Evolutionary conservation across 2,888 invertebrate species (phyloP).

Genomic region (Eucera pruinosa): DNA sequence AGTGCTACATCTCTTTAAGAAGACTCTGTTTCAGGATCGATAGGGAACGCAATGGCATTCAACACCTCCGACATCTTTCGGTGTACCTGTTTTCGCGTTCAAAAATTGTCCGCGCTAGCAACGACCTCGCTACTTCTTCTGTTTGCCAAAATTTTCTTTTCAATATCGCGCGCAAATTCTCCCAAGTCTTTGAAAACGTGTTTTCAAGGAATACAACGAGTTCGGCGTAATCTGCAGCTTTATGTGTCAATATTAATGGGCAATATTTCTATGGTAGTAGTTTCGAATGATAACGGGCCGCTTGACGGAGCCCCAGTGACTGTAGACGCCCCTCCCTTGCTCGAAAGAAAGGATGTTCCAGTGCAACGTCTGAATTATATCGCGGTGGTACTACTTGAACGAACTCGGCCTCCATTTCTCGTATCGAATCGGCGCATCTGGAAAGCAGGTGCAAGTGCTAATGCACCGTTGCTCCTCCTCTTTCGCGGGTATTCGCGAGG

Average conservation of each 20-base stretch:
- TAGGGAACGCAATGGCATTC: conserved; percentile 75
- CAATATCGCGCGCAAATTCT: neutral
- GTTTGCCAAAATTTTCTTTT: neutral
- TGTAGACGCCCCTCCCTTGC: neutral
- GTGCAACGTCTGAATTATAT: conserved; percentile 21
- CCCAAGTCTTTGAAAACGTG: neutral
- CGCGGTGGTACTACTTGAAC: conserved; percentile 8
- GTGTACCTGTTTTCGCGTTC: conserved; percentile 38
- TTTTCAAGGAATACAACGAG: neutral
- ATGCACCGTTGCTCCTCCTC: conserved; percentile 33
- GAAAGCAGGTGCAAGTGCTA: neutral
- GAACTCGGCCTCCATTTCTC: neutral
- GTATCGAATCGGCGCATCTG: too few species aligned
- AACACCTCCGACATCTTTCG: conserved; percentile 65
- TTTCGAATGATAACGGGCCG: conserved; percentile 57
- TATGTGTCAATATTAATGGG: conserved; percentile 79
- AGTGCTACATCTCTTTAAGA: conserved; percentile 76
- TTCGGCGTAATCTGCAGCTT: conserved; percentile 77
- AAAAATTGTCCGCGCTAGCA: conserved; percentile 33
- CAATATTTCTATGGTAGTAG: conserved; percentile 73
- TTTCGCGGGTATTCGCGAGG: neutral
- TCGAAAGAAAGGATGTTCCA: neutral
- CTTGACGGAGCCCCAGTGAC: conserved; percentile 42
- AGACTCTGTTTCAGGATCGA: conserved; percentile 73
- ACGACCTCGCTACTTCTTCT: neutral